phyloP scores from a whole-genome alignment of 1,140 invertebrate genomes.

The Venturia canescens region DNA sequence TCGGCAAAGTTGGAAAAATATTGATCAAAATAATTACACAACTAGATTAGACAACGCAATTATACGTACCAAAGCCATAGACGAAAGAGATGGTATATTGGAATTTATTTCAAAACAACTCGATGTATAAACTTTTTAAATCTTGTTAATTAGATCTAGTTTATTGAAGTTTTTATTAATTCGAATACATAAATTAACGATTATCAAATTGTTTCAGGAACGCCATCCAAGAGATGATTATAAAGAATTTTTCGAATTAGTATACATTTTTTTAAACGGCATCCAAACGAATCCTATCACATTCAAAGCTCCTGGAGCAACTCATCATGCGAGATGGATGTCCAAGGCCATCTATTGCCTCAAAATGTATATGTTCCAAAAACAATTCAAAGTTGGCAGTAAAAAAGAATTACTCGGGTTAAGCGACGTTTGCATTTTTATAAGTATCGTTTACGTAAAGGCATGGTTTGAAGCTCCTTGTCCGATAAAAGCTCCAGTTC shows the following conservation, averaged over 20 bases:
- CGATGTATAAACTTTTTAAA: background rate
- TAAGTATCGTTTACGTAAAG: slow-evolving; percentile 11
- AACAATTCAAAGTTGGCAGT: slow-evolving; percentile 22
- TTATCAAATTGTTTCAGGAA: slow-evolving; percentile 13
- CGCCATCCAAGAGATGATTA: slow-evolving; percentile 61
- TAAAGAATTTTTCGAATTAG: slow-evolving; percentile 66
- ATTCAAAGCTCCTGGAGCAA: slow-evolving; percentile 54
- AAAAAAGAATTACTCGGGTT: background rate
- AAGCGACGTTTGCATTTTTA: slow-evolving; percentile 38
- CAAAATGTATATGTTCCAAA: slow-evolving; percentile 62
- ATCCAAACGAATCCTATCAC: slow-evolving; percentile 60
- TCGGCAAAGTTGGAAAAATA: slow-evolving; percentile 27
- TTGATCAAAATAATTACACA: background rate
- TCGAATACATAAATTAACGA: background rate
- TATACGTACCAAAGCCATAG: background rate
- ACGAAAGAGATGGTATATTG: background rate
- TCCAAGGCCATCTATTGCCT: slow-evolving; percentile 68
- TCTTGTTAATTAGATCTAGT: background rate
- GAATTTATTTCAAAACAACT: background rate
- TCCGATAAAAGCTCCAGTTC: slow-evolving; percentile 20
- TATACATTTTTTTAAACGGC: slow-evolving; percentile 68
- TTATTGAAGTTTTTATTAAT: background rate
- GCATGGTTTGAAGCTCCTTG: slow-evolving; percentile 23
- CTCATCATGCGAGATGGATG: slow-evolving; percentile 67
- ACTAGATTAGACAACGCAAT: background rate